Conservation (phyloP, 2,888 invertebrate genomes). For the Megaustenia siamemsis region DNA sequence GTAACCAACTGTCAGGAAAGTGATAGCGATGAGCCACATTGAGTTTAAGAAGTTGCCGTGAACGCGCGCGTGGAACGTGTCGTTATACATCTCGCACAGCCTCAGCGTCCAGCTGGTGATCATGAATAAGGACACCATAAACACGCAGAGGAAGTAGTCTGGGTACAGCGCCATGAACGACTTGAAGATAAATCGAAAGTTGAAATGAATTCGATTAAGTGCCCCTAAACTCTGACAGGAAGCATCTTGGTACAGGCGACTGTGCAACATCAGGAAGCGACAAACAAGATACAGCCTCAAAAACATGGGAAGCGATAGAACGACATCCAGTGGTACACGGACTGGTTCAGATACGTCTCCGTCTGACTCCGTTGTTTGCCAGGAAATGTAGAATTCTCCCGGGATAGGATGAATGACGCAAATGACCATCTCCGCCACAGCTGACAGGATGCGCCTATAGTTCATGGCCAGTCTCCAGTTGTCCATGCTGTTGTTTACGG, state of each 20-base stretch:
- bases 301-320: constrained; percentile 79
- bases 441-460: constrained; percentile 79
- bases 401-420: constrained; percentile 79
- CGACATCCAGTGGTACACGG: constrained; percentile 75
- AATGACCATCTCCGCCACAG: constrained; percentile 87
- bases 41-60: constrained; percentile 78
- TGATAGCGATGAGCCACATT: constrained; percentile 79
- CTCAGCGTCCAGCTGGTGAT: constrained; percentile 77
- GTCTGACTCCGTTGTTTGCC: constrained; percentile 67
- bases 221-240: constrained; percentile 80
- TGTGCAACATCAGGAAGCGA: constrained; percentile 78
- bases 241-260: constrained; percentile 78
- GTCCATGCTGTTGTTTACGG: constrained; percentile 78
- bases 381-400: constrained; percentile 68
- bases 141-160: constrained; percentile 76
- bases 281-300: constrained; percentile 75
- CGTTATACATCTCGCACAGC: constrained; percentile 77
- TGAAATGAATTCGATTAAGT: constrained; percentile 98
- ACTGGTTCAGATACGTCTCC: constrained; percentile 47
- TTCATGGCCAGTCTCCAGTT: constrained; percentile 78
- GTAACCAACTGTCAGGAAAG: constrained; percentile 79
- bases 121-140: constrained; percentile 74
- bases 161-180: constrained; percentile 79
- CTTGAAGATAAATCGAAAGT: constrained; percentile 84
- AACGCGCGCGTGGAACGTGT: constrained; percentile 62